Evolutionary conservation across 2,797 vertebrate genomes (phyloP).

Genomic region (Argya squamiceps): DNA sequence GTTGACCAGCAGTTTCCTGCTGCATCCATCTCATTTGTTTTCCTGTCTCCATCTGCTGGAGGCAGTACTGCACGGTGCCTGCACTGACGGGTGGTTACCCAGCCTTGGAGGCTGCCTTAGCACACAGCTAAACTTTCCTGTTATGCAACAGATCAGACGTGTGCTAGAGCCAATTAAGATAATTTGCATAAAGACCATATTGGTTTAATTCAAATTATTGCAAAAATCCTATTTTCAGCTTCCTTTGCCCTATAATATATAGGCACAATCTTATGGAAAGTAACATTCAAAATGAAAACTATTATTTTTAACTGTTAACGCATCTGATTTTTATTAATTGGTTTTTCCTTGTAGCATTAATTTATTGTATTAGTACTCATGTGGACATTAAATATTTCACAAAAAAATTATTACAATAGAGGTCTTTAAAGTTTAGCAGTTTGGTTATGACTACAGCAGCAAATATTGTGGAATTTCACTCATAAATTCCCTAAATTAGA

Average conservation of each 20-base stretch:
- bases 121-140: neutral
- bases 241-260: neutral
- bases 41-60: conserved; percentile 19
- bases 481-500: neutral
- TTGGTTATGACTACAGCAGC: neutral
- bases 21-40: neutral
- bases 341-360: neutral
- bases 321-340: neutral
- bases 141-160: neutral
- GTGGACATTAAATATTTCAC: neutral
- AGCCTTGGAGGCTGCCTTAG: neutral
- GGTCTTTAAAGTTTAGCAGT: neutral
- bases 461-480: neutral
- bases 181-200: neutral
- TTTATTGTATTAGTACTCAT: neutral
- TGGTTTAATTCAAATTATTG: neutral
- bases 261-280: neutral
- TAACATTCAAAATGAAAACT: neutral
- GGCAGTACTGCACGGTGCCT: neutral
- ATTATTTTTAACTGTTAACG: neutral
- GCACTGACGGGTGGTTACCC: neutral
- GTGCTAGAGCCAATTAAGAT: neutral
- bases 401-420: neutral
- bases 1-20: neutral
- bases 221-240: neutral